phyloP scores from a whole-genome alignment of 2,888 invertebrate genomes.

The Silvanus unidentatus region DNA sequence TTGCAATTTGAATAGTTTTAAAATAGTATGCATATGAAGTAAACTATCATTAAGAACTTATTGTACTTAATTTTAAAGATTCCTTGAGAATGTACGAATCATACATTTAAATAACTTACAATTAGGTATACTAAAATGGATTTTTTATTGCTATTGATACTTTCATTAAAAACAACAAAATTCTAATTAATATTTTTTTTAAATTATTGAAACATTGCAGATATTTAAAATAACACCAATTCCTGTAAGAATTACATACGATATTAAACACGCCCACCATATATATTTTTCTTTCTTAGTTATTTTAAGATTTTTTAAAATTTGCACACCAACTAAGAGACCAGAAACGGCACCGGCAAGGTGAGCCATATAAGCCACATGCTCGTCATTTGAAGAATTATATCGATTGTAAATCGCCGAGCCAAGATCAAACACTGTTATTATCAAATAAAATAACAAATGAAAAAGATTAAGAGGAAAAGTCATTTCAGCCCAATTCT shows the following conservation, averaged over 20 bases:
- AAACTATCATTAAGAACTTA: too few species aligned
- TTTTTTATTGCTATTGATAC: too few species aligned
- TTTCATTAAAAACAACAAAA: too few species aligned
- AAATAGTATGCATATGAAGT: too few species aligned
- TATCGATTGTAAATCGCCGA: slow-evolving; percentile 86
- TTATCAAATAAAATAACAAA: slow-evolving; percentile 69
- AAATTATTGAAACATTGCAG: too few species aligned
- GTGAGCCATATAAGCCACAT: slow-evolving; percentile 88
- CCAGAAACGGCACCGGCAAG: slow-evolving; percentile 82
- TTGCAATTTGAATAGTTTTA: too few species aligned
- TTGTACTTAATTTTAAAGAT: too few species aligned
- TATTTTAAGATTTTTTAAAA: slow-evolving; percentile 57
- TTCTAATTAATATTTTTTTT: too few species aligned
- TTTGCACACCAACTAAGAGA: slow-evolving; percentile 59
- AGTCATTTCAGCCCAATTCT: slow-evolving; percentile 98
- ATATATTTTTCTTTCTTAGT: slow-evolving; percentile 55
- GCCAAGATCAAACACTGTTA: slow-evolving; percentile 78
- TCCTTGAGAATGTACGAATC: too few species aligned
- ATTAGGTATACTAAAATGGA: too few species aligned
- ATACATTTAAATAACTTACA: too few species aligned
- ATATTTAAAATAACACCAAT: not conserved
- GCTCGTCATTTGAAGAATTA: slow-evolving; percentile 56
- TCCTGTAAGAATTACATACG: slow-evolving; percentile 63
- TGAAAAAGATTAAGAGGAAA: slow-evolving; percentile 82
- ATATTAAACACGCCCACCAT: slow-evolving; percentile 64